Base-by-base conservation (phyloP, 2,113 vertebrate genomes). In the Brachyhypopomus gauderio region DNA sequence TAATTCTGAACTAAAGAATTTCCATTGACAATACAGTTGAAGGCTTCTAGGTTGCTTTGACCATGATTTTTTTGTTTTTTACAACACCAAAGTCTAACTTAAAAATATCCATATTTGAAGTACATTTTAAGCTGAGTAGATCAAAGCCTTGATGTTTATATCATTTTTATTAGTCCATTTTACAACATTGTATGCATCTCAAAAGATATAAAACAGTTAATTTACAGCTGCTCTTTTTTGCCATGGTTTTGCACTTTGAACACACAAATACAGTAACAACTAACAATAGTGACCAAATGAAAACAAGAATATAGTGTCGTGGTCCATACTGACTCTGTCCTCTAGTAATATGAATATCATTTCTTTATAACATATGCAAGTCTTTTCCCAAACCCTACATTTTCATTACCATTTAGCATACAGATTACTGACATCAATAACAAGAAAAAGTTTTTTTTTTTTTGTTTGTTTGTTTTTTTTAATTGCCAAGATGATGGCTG, bases 131-230 rank as follows among this genome's bases (percentile, higher is more conserved):
- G n/a, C n/a, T n/a, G n/a, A n/a, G n/a, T n/a, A n/a, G 45, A 62
- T 2, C 25, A 23, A 63, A 3, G 5, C 79, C 4, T 38, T 11
- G 11, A 2, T 45, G 20, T 74, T 78, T 58, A 45, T 63, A 3
- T 36, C 0, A 0, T 66, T 72, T 82, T 83, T 83, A 85, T 86
- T 84, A 67, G 48, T 80, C 66, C 72, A 81, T 52, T 48, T 76
- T 82, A 84, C 75, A 56, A 84, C 79, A 86, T 63, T 38, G 27
- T 80, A 79, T 80, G 74, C 81, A 80, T 78, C 75, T 81, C 52
- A 83, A 81, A 81, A 78, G 70, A 82, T 80, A 87, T 73, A 87
- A 86, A 83, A 82, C 41, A 22, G 27, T 75, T 74, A 75, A 84
- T 84, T 80, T 76, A 84, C 78, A 84, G 72, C 80, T 77, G 74